Evolutionary conservation across 2,888 invertebrate genomes (phyloP).

Genomic region (Acanthosoma haemorrhoidale): DNA sequence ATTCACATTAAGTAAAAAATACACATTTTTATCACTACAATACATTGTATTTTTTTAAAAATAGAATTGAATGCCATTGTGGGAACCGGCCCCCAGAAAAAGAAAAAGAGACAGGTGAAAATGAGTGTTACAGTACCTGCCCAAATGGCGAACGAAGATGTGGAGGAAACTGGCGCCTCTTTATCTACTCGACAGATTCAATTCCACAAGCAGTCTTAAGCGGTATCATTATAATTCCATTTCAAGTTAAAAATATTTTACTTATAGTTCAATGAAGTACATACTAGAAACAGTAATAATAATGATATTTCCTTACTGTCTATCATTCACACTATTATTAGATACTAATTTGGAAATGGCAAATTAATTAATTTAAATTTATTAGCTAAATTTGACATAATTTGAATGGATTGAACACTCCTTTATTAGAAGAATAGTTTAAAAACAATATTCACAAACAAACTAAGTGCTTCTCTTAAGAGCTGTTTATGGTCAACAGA

Average conservation of each 20-base stretch:
- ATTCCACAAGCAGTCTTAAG: not conserved
- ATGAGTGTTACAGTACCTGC: slow-evolving; percentile 39
- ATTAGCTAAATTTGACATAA: too few species aligned
- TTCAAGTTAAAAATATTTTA: not conserved
- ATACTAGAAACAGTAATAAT: too few species aligned
- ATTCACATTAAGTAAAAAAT: not conserved
- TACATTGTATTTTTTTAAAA: not conserved
- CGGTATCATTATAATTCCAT: not conserved
- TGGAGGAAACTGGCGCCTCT: slow-evolving; percentile 41
- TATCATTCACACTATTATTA: too few species aligned
- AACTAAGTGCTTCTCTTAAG: too few species aligned
- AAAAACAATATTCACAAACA: too few species aligned
- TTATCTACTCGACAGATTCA: slow-evolving; percentile 37
- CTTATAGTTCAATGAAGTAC: not conserved
- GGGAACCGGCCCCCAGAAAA: slow-evolving; percentile 33
- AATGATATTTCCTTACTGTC: too few species aligned
- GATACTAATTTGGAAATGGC: too few species aligned
- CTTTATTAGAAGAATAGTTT: too few species aligned
- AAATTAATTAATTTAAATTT: too few species aligned
- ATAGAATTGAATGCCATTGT: slow-evolving; percentile 37
- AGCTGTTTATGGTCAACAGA: too few species aligned
- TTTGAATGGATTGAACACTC: too few species aligned
- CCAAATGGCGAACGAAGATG: slow-evolving; percentile 39
- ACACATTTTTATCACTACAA: not conserved
- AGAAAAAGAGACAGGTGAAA: slow-evolving; percentile 29